These are phyloP conservation scores for Phainopepla nitens DNA, from an alignment of 2,113 vertebrate genomes.

Conservation along the genomic window DNA sequence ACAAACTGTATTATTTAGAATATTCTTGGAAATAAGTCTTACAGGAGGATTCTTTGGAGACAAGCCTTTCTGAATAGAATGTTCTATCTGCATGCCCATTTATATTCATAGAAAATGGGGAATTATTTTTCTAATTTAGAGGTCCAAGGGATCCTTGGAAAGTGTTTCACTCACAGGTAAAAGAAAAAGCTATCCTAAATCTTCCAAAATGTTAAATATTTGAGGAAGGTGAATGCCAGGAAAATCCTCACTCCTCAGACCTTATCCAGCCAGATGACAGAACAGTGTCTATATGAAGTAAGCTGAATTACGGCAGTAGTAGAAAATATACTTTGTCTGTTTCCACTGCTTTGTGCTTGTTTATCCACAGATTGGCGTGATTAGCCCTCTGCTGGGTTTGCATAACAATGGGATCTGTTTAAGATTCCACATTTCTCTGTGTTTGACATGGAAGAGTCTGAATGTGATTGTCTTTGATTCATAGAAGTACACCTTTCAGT, in stretches of 20 bases:
- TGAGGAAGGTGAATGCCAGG: background rate
- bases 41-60: background rate
- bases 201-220: background rate
- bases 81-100: background rate
- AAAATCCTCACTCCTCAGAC: background rate
- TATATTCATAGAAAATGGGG: background rate
- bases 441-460: background rate
- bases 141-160: background rate
- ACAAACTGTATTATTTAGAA: background rate
- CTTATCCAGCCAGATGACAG: background rate
- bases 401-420: background rate
- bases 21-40: background rate
- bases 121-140: background rate
- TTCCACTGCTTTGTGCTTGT: background rate
- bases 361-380: background rate
- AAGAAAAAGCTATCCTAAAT: background rate
- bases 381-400: background rate
- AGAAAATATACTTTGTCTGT: background rate
- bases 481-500: background rate
- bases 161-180: background rate
- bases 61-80: background rate
- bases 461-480: background rate
- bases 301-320: background rate
- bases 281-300: background rate
- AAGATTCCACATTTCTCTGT: background rate